These are phyloP conservation scores for Dromococcyx pavoninus DNA, from an alignment of 2,797 vertebrate species.

Conservation along the genomic window DNA sequence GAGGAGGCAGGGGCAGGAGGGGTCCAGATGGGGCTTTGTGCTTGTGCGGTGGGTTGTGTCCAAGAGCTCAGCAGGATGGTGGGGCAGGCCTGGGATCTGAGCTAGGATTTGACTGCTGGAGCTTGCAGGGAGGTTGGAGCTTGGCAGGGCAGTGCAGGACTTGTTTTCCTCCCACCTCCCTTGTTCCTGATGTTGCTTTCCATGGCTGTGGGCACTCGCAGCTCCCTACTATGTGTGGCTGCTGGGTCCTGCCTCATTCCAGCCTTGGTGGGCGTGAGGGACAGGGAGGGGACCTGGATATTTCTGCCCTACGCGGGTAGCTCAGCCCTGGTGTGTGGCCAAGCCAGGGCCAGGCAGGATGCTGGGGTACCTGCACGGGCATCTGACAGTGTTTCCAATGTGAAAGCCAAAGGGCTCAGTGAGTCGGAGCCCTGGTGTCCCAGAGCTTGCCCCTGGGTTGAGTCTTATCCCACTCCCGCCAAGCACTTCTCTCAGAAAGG, in stretches of 20 bases:
- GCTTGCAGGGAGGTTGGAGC: neutral
- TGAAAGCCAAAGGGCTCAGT: neutral
- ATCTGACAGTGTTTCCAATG: neutral
- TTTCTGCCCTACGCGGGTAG: neutral
- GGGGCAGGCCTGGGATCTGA: neutral
- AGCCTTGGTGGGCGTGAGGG: neutral
- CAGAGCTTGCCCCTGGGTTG: neutral
- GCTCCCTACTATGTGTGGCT: neutral
- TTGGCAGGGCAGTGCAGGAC: neutral
- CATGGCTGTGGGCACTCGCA: neutral
- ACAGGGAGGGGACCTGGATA: neutral
- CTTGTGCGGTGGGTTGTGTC: neutral
- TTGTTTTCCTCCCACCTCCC: neutral
- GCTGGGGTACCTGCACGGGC: fast-evolving
- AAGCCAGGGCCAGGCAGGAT: neutral
- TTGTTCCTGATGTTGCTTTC: neutral
- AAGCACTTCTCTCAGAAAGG: neutral
- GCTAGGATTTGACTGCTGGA: neutral
- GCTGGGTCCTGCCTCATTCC: neutral
- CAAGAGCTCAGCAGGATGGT: slow-evolving; percentile 36
- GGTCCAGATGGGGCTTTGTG: slow-evolving; percentile 48
- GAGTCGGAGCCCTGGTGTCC: neutral
- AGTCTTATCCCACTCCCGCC: neutral
- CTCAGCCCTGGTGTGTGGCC: neutral
- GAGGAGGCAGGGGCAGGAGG: neutral